A percentile compares a stretch with the other conserved stretches of the same genome.
phyloP scores from a whole-genome alignment of 1,140 invertebrate genomes.

The Atta cephalotes region DNA sequence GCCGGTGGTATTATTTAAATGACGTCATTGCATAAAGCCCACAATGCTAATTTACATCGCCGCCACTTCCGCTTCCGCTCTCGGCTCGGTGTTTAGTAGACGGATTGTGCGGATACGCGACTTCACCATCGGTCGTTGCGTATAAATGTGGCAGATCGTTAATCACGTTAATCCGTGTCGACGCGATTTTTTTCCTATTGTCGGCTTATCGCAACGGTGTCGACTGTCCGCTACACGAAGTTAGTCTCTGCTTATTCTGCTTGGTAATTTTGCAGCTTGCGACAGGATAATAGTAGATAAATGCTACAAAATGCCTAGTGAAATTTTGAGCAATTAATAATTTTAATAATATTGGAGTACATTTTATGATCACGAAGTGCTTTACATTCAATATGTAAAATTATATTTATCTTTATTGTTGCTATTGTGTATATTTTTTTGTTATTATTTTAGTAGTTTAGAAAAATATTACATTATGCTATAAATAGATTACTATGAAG shows the following conservation, averaged over 20 bases:
- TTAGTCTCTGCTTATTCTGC: conserved; percentile 34
- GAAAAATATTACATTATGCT: background rate
- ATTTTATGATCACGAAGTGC: background rate
- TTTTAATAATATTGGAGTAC: background rate
- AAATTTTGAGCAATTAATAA: background rate
- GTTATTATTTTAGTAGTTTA: background rate
- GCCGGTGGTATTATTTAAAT: conserved; percentile 52
- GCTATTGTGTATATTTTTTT: background rate
- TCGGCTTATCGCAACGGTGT: conserved; percentile 38
- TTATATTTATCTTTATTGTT: background rate
- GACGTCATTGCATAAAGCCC: conserved; percentile 40
- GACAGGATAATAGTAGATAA: conserved; percentile 9
- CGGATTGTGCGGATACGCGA: conserved; percentile 56
- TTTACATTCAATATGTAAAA: background rate
- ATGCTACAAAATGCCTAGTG: background rate
- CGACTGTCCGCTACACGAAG: conserved; percentile 2
- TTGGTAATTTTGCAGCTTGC: conserved; percentile 14
- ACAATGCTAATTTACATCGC: conserved; percentile 30
- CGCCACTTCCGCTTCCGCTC: conserved; percentile 9
- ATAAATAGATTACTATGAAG: background rate
- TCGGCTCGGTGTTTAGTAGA: conserved; percentile 45
- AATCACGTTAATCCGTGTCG: conserved; percentile 55
- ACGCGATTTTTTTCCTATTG: conserved; percentile 56
- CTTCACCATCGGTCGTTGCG: conserved; percentile 48
- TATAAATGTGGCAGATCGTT: conserved; percentile 53